Percentiles rank a stretch among this genome's conserved stretches.
Evolutionary conservation across 2,888 invertebrate genomes (phyloP).

Genomic region (Trissonchulus sp.): DNA sequence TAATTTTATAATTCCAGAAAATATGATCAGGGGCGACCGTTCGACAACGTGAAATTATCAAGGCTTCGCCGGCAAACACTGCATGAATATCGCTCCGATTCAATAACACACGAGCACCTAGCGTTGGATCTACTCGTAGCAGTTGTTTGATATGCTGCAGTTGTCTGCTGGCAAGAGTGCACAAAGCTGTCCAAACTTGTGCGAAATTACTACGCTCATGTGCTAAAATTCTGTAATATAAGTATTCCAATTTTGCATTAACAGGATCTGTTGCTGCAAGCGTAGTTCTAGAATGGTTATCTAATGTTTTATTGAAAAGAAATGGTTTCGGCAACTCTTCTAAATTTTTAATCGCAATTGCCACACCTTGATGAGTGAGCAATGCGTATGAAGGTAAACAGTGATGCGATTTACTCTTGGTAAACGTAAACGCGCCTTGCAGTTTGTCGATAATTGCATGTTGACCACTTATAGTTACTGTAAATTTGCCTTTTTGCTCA

Average conservation of each 20-base stretch:
- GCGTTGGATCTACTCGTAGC: slow-evolving; percentile 9
- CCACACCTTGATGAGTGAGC: too few relatives aligned
- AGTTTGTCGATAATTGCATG: too few relatives aligned
- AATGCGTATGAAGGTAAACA: too few relatives aligned
- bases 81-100: slow-evolving; percentile 9
- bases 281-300: neutral
- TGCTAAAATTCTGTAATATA: neutral
- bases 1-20: slow-evolving; percentile 20
- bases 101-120: neutral
- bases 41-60: slow-evolving; percentile 7
- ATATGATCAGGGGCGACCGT: slow-evolving; percentile 4
- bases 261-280: neutral
- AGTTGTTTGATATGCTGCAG: slow-evolving; percentile 3
- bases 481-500: too few relatives aligned
- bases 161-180: too few relatives aligned
- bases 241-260: slow-evolving; percentile 12
- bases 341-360: too few relatives aligned
- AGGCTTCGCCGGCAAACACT: slow-evolving; percentile 13
- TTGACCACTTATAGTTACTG: too few relatives aligned
- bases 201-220: neutral
- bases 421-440: too few relatives aligned
- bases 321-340: too few relatives aligned
- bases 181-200: too few relatives aligned
- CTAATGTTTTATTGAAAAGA: too few relatives aligned
- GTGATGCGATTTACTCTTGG: too few relatives aligned